These are phyloP conservation scores for Cervus canadensis DNA, from an alignment of 2,113 vertebrate species.

Conservation along the genomic window DNA sequence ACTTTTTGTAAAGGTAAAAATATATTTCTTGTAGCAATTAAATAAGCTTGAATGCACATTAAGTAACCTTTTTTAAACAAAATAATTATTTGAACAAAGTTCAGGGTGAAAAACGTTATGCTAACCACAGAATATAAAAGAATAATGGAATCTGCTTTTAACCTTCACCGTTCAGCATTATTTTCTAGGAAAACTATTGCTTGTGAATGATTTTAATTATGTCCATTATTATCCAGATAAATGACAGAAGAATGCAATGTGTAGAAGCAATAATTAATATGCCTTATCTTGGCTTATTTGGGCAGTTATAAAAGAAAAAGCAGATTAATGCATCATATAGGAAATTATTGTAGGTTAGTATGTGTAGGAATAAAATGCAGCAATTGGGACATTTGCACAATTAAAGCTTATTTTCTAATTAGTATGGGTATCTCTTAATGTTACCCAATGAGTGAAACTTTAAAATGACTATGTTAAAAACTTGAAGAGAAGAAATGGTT, in stretches of 20 bases:
- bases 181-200: conserved; percentile 38
- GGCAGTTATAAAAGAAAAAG: conserved; percentile 33
- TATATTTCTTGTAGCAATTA: conserved; percentile 44
- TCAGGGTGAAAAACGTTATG: conserved; percentile 37
- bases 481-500: conserved; percentile 65
- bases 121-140: conserved; percentile 47
- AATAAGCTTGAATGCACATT: conserved; percentile 41
- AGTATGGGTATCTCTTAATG: background rate
- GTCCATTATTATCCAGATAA: conserved; percentile 63
- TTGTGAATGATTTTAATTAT: conserved; percentile 66
- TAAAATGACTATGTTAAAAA: conserved; percentile 44
- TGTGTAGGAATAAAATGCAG: background rate
- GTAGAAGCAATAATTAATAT: conserved; percentile 49
- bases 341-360: background rate
- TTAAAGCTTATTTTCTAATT: conserved; percentile 44
- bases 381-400: background rate
- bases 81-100: conserved; percentile 61
- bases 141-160: conserved; percentile 57
- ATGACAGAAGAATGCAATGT: conserved; percentile 45
- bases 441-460: background rate
- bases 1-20: conserved; percentile 35
- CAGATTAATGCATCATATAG: conserved; percentile 16
- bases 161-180: conserved; percentile 48
- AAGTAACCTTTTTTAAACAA: conserved; percentile 44
- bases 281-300: conserved; percentile 8